phyloP scores from a whole-genome alignment of 2,113 vertebrate genomes.

The Miniopterus natalensis region DNA sequence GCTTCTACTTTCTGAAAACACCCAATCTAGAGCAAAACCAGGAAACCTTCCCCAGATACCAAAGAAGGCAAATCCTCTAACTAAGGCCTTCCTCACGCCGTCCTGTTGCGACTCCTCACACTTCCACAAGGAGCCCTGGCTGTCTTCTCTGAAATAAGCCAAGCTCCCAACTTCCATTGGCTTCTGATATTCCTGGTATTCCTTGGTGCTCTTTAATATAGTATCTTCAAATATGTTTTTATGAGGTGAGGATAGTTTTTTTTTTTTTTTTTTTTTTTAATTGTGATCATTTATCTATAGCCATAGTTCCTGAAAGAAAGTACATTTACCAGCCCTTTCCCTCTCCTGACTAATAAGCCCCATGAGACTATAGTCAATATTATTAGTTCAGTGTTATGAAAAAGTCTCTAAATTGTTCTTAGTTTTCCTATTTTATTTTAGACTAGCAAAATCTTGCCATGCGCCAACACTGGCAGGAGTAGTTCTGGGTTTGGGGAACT shows the following conservation, averaged over 20 bases:
- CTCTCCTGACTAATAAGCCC: neutral
- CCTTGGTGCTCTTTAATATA: neutral
- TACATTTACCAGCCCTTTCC: neutral
- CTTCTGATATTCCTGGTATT: neutral
- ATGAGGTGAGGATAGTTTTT: neutral
- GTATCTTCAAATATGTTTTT: neutral
- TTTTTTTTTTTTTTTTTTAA: neutral
- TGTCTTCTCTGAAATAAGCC: neutral
- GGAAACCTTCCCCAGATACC: neutral
- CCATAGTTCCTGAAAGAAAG: neutral
- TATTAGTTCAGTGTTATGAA: neutral
- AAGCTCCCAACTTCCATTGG: neutral
- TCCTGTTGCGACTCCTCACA: too few relatives aligned
- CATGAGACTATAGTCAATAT: neutral
- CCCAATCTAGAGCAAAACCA: neutral
- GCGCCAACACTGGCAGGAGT: neutral
- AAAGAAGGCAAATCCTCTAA: neutral
- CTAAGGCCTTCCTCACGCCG: fast-evolving
- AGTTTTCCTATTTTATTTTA: slow-evolving; percentile 30
- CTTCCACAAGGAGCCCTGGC: neutral
- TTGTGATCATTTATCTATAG: neutral
- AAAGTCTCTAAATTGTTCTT: neutral
- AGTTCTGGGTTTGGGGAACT: neutral
- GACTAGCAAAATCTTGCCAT: neutral
- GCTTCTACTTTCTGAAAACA: neutral